Evolutionary conservation across 2,797 vertebrate genomes (phyloP).

Genomic region (Chanos chanos): DNA sequence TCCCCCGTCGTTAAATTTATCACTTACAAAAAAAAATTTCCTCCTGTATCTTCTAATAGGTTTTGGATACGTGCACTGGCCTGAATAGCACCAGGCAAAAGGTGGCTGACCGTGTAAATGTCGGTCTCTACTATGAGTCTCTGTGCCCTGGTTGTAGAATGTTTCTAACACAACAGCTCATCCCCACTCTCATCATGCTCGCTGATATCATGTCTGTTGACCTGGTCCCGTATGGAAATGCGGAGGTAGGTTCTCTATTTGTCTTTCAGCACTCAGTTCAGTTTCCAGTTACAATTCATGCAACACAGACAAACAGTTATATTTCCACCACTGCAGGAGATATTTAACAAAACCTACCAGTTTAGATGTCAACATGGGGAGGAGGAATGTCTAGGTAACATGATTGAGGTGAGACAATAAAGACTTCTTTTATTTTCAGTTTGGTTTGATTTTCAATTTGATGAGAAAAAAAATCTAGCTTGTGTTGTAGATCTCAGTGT

Average conservation of each 20-base stretch:
- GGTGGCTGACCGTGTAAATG: constrained; percentile 46
- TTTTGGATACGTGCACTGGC: constrained; percentile 64
- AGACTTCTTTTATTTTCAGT: not conserved
- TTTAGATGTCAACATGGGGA: constrained; percentile 87
- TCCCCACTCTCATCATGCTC: constrained; percentile 80
- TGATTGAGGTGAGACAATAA: constrained; percentile 81
- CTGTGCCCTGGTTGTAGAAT: constrained; percentile 78
- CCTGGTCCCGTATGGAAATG: constrained; percentile 89
- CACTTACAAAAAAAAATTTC: too few relatives aligned
- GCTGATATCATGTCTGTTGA: constrained; percentile 68
- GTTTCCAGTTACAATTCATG: not conserved
- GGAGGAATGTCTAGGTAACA: constrained; percentile 85
- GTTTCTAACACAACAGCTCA: constrained; percentile 70
- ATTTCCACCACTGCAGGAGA: constrained; percentile 68
- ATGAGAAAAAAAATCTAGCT: not conserved
- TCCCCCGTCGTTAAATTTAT: too few relatives aligned
- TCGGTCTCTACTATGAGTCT: constrained; percentile 86
- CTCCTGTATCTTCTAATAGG: constrained; percentile 55
- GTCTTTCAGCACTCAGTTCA: too few relatives aligned
- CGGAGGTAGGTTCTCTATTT: constrained; percentile 76
- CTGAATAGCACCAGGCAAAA: constrained; percentile 42
- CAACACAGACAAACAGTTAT: too few relatives aligned
- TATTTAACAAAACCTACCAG: constrained; percentile 60
- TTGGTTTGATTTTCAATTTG: not conserved
- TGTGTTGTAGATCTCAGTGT: not conserved